Percentiles rank a stretch among this genome's conserved stretches.
phyloP scores from a whole-genome alignment of 2,113 vertebrate genomes.

The Cottus gobio region DNA sequence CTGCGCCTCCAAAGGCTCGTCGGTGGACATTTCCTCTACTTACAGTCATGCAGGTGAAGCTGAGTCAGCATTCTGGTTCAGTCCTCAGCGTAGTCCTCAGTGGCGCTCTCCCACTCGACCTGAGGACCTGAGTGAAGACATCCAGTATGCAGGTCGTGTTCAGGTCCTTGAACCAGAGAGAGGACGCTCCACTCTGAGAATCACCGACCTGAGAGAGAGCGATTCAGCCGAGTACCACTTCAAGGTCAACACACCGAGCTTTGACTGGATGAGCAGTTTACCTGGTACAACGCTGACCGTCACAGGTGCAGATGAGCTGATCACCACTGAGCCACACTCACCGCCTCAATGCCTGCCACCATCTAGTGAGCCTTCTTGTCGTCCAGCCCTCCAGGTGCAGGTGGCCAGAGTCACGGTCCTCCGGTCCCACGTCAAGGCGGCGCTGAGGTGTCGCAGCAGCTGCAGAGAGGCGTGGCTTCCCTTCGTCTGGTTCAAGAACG shows the following conservation, averaged over 20 bases:
- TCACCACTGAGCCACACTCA: too few species aligned
- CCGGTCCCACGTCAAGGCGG: too few species aligned
- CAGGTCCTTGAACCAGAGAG: background rate
- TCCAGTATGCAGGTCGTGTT: background rate
- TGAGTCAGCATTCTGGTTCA: background rate
- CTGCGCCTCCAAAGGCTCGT: constrained; percentile 1
- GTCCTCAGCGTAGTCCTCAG: background rate
- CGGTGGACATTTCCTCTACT: constrained; percentile 1
- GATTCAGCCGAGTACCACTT: constrained; percentile 31
- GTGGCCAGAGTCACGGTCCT: background rate
- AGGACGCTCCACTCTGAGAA: too few species aligned
- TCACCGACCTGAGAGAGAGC: background rate
- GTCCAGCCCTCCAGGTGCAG: background rate
- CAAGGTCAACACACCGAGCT: rapidly evolving
- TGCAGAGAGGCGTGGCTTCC: background rate
- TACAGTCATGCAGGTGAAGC: background rate
- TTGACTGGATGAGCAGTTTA: background rate
- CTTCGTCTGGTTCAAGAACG: constrained; percentile 21
- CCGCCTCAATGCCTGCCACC: too few species aligned
- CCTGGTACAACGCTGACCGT: constrained; percentile 14
- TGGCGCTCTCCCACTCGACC: background rate
- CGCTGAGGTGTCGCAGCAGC: constrained; percentile 2
- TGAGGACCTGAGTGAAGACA: background rate
- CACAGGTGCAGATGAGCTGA: too few species aligned
- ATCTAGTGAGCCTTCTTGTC: too few species aligned